Percentiles rank a stretch among this genome's conserved stretches.
phyloP scores from a whole-genome alignment of 92 coral and sea anemone genomes.

The Plumapathes pennacea region DNA sequence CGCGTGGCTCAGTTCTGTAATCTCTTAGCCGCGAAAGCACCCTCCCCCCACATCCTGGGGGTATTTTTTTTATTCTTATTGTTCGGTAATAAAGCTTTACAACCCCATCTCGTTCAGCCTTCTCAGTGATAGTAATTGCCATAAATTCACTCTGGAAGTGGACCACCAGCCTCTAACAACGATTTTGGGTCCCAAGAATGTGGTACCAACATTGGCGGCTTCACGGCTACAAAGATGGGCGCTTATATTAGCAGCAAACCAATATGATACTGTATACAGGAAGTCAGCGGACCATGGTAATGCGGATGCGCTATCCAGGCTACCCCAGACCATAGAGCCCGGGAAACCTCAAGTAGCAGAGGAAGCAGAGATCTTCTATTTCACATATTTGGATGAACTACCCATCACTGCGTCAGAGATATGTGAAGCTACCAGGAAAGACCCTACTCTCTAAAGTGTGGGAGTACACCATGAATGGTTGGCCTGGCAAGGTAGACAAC shows the following conservation, averaged over 20 bases:
- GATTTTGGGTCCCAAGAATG: constrained; percentile 45
- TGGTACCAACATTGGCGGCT: constrained; percentile 43
- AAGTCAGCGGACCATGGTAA: constrained; percentile 31
- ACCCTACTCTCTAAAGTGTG: constrained; percentile 17
- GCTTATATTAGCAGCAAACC: constrained; percentile 26
- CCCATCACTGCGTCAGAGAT: constrained; percentile 29
- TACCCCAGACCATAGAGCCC: constrained; percentile 6
- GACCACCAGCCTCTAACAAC: constrained; percentile 51
- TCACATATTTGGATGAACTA: constrained; percentile 27
- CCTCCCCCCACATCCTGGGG: too few relatives aligned
- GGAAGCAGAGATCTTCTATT: not conserved
- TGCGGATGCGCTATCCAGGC: constrained; percentile 43
- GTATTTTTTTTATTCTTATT: too few relatives aligned
- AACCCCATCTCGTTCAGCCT: too few relatives aligned
- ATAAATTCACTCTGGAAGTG: constrained; percentile 45
- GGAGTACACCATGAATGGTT: constrained; percentile 29
- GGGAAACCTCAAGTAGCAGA: not conserved
- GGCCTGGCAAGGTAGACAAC: constrained; percentile 16
- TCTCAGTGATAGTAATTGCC: too few relatives aligned
- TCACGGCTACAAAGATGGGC: constrained; percentile 56
- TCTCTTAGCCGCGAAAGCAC: too few relatives aligned
- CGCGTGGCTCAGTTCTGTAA: too few relatives aligned
- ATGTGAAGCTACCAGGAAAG: not conserved
- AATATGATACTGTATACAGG: constrained; percentile 40
- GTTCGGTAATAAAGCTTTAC: too few relatives aligned